Percentiles rank a stretch among this genome's conserved stretches.
Conservation (phyloP, 2,888 invertebrate species). For the Leptogaster cylindrica region DNA sequence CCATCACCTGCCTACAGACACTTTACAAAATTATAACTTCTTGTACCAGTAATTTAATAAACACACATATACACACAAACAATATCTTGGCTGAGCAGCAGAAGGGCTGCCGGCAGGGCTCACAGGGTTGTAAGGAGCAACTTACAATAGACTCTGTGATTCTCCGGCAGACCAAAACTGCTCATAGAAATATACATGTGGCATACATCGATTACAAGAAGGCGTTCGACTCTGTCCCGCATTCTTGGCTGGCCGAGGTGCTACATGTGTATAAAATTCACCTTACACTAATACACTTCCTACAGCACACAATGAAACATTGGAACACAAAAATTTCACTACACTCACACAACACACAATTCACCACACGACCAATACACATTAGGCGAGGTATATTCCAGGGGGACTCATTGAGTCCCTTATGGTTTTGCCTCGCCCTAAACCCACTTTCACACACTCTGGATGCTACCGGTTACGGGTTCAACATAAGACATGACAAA, state of each 20-base stretch:
- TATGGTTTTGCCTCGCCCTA: slow-evolving; percentile 10
- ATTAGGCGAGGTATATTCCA: slow-evolving; percentile 10
- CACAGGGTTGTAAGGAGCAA: neutral
- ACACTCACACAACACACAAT: neutral
- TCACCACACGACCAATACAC: neutral
- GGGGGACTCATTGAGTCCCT: slow-evolving; percentile 3
- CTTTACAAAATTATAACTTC: neutral
- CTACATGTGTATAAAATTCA: slow-evolving; percentile 24
- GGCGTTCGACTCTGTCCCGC: slow-evolving; percentile 5
- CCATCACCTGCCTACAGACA: neutral
- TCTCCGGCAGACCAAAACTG: slow-evolving; percentile 6
- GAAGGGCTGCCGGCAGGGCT: neutral
- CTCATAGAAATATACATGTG: slow-evolving; percentile 1
- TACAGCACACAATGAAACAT: slow-evolving; percentile 1
- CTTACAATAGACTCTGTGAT: neutral
- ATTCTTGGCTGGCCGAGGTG: slow-evolving; percentile 9
- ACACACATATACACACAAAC: neutral
- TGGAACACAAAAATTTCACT: slow-evolving; percentile 4
- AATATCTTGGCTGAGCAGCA: neutral
- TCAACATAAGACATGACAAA: neutral
- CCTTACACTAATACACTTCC: neutral
- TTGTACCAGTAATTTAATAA: neutral
- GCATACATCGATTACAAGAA: slow-evolving; percentile 25
- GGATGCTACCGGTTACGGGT: neutral
- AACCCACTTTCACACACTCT: neutral